These are phyloP conservation scores for Aphodius sticticus DNA, from an alignment of 2,888 invertebrate species.

Conservation along the genomic window DNA sequence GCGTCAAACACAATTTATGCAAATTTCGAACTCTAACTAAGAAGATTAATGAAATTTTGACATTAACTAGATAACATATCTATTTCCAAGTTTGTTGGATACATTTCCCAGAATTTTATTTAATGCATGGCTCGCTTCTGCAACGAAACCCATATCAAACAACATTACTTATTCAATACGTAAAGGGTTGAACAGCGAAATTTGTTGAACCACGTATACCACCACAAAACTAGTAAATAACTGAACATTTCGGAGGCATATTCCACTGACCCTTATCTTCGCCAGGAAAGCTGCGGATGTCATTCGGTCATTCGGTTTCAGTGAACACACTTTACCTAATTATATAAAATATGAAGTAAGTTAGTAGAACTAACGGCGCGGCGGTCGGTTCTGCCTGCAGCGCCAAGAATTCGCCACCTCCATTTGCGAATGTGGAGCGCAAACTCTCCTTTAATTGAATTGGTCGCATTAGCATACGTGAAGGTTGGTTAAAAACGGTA, in stretches of 20 bases:
- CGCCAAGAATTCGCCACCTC: background rate
- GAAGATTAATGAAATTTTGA: too few relatives aligned
- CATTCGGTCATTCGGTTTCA: background rate
- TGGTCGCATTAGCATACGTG: background rate
- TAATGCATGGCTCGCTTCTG: too few relatives aligned
- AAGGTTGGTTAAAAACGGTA: background rate
- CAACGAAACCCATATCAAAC: too few relatives aligned
- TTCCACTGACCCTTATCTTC: background rate
- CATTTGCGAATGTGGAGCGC: background rate
- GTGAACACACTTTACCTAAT: background rate
- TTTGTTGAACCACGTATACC: background rate
- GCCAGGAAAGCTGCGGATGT: background rate
- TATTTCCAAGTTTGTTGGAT: too few relatives aligned
- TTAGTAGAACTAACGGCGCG: background rate
- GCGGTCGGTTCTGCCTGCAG: background rate
- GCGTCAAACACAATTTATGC: too few relatives aligned
- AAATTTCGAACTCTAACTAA: too few relatives aligned
- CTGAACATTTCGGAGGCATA: background rate
- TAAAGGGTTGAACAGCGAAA: background rate
- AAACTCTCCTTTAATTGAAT: background rate
- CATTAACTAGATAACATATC: too few relatives aligned
- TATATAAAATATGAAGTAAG: slow-evolving; percentile 4
- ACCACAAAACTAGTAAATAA: background rate
- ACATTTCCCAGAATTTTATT: too few relatives aligned
- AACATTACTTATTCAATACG: too few relatives aligned